phyloP scores from a whole-genome alignment of 2,797 vertebrate genomes.

The Avahi laniger region DNA sequence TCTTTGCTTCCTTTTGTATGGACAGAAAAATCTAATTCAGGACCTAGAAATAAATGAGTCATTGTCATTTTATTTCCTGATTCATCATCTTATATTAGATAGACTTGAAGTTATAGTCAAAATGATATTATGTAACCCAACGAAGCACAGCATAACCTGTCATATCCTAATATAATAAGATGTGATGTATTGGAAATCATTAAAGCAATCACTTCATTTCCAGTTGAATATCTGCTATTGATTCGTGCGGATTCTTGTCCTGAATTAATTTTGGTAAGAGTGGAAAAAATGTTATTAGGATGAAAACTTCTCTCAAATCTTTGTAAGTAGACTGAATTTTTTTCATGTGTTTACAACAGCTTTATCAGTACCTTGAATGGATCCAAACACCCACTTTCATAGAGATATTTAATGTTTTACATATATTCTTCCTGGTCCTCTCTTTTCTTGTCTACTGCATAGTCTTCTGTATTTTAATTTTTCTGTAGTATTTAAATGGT shows the following conservation, averaged over 20 bases:
- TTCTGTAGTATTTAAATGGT: background rate
- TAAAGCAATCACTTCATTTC: conserved; percentile 63
- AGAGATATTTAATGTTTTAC: background rate
- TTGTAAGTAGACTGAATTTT: background rate
- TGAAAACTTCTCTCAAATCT: conserved; percentile 1
- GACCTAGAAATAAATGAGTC: conserved; percentile 43
- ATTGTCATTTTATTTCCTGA: conserved; percentile 60
- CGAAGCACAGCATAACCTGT: conserved; percentile 71
- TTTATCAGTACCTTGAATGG: background rate
- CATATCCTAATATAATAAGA: conserved; percentile 66
- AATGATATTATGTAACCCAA: conserved; percentile 59
- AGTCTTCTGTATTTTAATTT: conserved; percentile 30
- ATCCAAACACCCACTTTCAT: background rate
- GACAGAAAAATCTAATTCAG: conserved; percentile 64
- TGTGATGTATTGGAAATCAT: conserved; percentile 64
- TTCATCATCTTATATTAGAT: conserved; percentile 65
- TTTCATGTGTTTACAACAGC: background rate
- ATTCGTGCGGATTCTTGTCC: conserved; percentile 46
- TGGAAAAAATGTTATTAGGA: conserved; percentile 49
- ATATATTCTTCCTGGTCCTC: background rate
- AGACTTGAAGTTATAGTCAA: conserved; percentile 61
- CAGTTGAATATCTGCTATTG: conserved; percentile 49
- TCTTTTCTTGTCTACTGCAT: background rate
- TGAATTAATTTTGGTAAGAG: conserved; percentile 53
- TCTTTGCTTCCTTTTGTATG: conserved; percentile 27